phyloP scores from a whole-genome alignment of 2,888 invertebrate genomes.

The Deilephila porcellus region DNA sequence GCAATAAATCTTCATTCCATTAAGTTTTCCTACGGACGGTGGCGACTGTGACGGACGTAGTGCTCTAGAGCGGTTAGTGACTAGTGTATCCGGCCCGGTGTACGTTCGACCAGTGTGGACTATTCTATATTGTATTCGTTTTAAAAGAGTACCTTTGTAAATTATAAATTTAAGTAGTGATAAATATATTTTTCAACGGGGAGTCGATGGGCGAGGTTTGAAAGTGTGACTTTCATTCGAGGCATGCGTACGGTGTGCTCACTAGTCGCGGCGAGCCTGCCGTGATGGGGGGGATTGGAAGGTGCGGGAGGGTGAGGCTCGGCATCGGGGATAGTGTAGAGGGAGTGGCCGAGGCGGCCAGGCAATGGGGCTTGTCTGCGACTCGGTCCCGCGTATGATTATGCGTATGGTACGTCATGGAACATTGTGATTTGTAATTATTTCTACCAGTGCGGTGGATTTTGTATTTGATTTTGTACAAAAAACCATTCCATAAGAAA shows the following conservation, averaged over 20 bases:
- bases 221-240: slow-evolving; percentile 80
- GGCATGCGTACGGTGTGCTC: slow-evolving; percentile 75
- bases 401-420: slow-evolving; percentile 55
- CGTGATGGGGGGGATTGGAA: slow-evolving; percentile 49
- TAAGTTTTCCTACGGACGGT: slow-evolving; percentile 76
- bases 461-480: slow-evolving; percentile 82
- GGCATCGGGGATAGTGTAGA: slow-evolving; percentile 28
- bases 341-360: slow-evolving; percentile 43
- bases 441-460: slow-evolving; percentile 74
- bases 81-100: slow-evolving; percentile 66
- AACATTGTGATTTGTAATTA: slow-evolving; percentile 75
- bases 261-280: slow-evolving; percentile 66
- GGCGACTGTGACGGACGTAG: slow-evolving; percentile 72
- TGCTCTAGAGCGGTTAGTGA: slow-evolving; percentile 81
- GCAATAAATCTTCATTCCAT: slow-evolving; percentile 85
- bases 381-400: slow-evolving; percentile 50
- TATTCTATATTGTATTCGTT: slow-evolving; percentile 74
- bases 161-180: slow-evolving; percentile 83
- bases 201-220: slow-evolving; percentile 60
- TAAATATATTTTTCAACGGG: slow-evolving; percentile 82
- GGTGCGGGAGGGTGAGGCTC: slow-evolving; percentile 42
- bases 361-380: neutral
- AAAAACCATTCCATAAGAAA: slow-evolving; percentile 82
- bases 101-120: slow-evolving; percentile 71
- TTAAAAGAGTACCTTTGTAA: slow-evolving; percentile 82